Evolutionary conservation across 2,797 vertebrate species (phyloP), one percentile per base, ranked within the genome.

Genomic region (Rhadinocentrus ornatus): DNA sequence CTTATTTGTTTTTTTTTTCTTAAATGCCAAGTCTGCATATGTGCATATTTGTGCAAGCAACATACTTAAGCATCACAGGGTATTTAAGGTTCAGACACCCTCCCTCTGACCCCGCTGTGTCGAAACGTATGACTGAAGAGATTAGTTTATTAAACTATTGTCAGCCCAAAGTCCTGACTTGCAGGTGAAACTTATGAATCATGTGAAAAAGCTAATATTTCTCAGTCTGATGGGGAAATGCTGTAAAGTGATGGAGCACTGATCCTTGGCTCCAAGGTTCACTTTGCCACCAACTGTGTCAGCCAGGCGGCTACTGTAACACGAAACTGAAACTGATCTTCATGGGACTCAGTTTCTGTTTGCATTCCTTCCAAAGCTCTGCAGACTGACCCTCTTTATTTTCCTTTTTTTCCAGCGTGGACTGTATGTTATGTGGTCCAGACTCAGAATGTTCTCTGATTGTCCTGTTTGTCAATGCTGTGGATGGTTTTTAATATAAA

Each of bases 181-280:
- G 73, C 62, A 59, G 61, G 59, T 52, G 48, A 52, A 84, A 80
- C 78, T 86, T 83, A 84, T 82, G 55, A 87, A 87, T 88, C 89
- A 91, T 18, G 62, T 88, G 88, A 83, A 89, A 75, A 63, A 64
- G 80, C 65, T 84, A 64, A 90, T 83, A 84, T 88, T 84, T 83
- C 84, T 78, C 75, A 64, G 65, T 54, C 62, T 3, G 1, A 61
- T n/a, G 1, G 71, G 56, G 55, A 32, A 75, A 56, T 46, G 60
- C 48, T 3, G 75, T 6, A 58, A 44, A 62, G 54, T 39, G 1
- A 75, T 26, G 1, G 29, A 76, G 67, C 65, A 35, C 62, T 66
- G 66, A 69, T 68, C 80, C 55, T 31, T 35, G 65, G 56, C 67
- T 71, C 63, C 66, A 52, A 53, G 13, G 62, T 73, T 82, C 62